phyloP scores from a whole-genome alignment of 2,113 vertebrate species.

The Deroptyus accipitrinus region DNA sequence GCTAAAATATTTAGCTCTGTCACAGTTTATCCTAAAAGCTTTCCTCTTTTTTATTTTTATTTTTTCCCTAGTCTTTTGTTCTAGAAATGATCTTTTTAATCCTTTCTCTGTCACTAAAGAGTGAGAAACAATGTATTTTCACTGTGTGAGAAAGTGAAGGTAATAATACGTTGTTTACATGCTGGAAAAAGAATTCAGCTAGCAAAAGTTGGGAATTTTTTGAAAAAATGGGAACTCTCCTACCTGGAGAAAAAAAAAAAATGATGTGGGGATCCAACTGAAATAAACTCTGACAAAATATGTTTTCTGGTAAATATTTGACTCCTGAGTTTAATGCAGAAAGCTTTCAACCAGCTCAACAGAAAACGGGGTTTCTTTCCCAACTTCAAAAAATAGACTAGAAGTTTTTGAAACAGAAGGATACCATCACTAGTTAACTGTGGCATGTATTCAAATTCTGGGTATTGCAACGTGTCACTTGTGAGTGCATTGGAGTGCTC shows the following conservation, averaged over 20 bases:
- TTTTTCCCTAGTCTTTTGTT: neutral
- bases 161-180: neutral
- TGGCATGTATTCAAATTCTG: neutral
- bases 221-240: neutral
- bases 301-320: neutral
- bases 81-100: neutral
- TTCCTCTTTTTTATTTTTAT: neutral
- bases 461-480: fast-evolving
- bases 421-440: no score
- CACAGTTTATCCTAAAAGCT: neutral
- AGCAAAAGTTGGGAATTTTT: neutral
- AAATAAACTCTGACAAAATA: neutral
- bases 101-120: neutral
- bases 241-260: neutral
- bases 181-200: neutral
- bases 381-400: neutral
- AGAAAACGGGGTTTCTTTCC: neutral
- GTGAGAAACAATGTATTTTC: neutral
- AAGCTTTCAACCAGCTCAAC: neutral
- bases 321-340: neutral
- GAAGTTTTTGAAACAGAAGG: neutral
- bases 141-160: neutral
- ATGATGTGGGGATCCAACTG: neutral
- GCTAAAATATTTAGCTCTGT: neutral
- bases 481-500: neutral